phyloP scores from a whole-genome alignment of 1,140 invertebrate genomes.

The Tachypleus tridentatus region DNA sequence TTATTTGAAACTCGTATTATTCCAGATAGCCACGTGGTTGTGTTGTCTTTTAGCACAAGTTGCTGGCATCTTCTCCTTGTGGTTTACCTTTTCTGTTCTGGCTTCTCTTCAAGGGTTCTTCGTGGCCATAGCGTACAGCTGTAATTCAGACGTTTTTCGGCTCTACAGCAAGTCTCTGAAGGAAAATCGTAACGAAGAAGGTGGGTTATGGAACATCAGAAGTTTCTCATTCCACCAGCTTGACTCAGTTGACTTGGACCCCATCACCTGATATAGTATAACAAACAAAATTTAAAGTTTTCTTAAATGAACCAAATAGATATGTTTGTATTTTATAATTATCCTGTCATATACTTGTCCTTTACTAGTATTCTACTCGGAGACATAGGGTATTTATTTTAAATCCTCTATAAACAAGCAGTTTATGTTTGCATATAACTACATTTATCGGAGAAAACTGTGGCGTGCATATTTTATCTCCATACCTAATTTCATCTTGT shows the following conservation, averaged over 20 bases:
- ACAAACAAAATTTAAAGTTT: neutral
- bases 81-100: conserved; percentile 38
- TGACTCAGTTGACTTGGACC: conserved; percentile 38
- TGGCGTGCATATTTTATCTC: too few species aligned
- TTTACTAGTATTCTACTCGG: too few species aligned
- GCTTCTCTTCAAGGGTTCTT: conserved; percentile 44
- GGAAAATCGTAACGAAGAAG: conserved; percentile 26
- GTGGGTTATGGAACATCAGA: conserved; percentile 33
- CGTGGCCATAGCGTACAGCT: conserved; percentile 48
- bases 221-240: conserved; percentile 41
- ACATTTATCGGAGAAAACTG: too few species aligned
- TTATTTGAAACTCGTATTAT: conserved; percentile 44
- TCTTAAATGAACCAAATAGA: too few species aligned
- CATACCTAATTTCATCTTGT: too few species aligned
- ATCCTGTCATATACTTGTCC: too few species aligned
- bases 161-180: conserved; percentile 35
- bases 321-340: too few species aligned
- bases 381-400: too few species aligned
- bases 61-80: conserved; percentile 26
- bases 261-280: conserved; percentile 40
- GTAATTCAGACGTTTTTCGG: conserved; percentile 47
- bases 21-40: conserved; percentile 27
- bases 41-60: conserved; percentile 27
- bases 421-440: too few species aligned
- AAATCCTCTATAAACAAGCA: too few species aligned